Conservation (phyloP, 2,888 invertebrate genomes). For the Cetonia aurata region DNA sequence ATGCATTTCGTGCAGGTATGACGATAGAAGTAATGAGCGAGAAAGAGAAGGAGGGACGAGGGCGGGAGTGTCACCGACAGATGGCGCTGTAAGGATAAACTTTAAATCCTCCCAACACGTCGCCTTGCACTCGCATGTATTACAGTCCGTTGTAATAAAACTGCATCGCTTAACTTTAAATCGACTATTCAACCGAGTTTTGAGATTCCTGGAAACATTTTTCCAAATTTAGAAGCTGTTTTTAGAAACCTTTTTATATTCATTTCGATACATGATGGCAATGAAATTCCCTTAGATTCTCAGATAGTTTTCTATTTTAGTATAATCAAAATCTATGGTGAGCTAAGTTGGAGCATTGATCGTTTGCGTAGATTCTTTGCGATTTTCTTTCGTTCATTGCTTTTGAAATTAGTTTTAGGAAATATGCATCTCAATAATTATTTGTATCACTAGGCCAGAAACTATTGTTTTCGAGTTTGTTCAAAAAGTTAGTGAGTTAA, state of each 20-base stretch:
- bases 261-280: conserved; percentile 25
- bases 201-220: conserved; percentile 10
- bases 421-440: too few relatives aligned
- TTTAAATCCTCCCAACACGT: conserved; percentile 41
- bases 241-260: background rate
- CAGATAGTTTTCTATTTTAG: conserved; percentile 47
- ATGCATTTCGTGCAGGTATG: conserved; percentile 12
- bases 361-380: too few relatives aligned
- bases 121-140: background rate
- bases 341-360: too few relatives aligned
- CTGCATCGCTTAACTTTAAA: conserved; percentile 37
- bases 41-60: background rate
- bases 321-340: conserved; percentile 44
- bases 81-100: conserved; percentile 42
- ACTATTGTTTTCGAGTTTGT: too few relatives aligned
- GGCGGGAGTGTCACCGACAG: conserved; percentile 47
- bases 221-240: background rate
- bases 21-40: conserved; percentile 2
- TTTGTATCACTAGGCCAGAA: too few relatives aligned
- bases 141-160: too few relatives aligned
- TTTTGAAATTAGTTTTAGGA: too few relatives aligned
- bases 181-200: conserved; percentile 21
- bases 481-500: too few relatives aligned
- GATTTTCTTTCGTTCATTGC: too few relatives aligned
- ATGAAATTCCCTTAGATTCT: conserved; percentile 45